phyloP scores from a whole-genome alignment of 1,140 invertebrate genomes.

The Oreohelix idahoensis region DNA sequence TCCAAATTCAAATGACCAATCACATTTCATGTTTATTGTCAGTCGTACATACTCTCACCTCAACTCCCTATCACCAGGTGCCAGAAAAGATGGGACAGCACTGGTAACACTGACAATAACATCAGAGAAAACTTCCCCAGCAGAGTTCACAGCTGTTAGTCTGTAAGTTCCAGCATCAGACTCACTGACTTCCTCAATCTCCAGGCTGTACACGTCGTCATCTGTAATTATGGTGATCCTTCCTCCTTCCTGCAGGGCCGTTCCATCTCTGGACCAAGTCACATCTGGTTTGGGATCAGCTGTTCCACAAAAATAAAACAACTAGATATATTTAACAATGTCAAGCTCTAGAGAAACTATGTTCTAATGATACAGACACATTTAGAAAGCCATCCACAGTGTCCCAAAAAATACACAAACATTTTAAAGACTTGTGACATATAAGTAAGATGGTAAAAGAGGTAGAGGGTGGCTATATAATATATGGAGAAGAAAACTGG shows the following conservation, averaged over 20 bases:
- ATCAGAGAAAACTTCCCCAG: constrained; percentile 53
- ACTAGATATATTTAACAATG: background rate
- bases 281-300: constrained; percentile 67
- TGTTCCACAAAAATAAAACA: constrained; percentile 41
- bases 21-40: too few relatives aligned
- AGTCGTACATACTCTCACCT: background rate
- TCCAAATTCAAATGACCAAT: too few relatives aligned
- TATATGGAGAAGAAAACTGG: too few relatives aligned
- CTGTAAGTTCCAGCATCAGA: constrained; percentile 63
- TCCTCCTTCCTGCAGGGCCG: constrained; percentile 50
- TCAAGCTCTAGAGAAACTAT: background rate
- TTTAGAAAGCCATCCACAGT: too few relatives aligned
- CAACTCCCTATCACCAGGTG: background rate
- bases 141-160: constrained; percentile 60
- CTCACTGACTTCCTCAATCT: constrained; percentile 50
- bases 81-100: background rate
- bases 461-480: too few relatives aligned
- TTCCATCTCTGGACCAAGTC: constrained; percentile 70
- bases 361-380: background rate
- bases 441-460: too few relatives aligned
- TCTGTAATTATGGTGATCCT: constrained; percentile 49
- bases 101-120: constrained; percentile 52
- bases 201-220: constrained; percentile 53
- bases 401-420: too few relatives aligned
- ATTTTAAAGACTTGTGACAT: too few relatives aligned